Percentiles rank a stretch among this genome's conserved stretches.
Evolutionary conservation across 2,888 invertebrate genomes (phyloP).

Genomic region (Pristionchus arcanus): DNA sequence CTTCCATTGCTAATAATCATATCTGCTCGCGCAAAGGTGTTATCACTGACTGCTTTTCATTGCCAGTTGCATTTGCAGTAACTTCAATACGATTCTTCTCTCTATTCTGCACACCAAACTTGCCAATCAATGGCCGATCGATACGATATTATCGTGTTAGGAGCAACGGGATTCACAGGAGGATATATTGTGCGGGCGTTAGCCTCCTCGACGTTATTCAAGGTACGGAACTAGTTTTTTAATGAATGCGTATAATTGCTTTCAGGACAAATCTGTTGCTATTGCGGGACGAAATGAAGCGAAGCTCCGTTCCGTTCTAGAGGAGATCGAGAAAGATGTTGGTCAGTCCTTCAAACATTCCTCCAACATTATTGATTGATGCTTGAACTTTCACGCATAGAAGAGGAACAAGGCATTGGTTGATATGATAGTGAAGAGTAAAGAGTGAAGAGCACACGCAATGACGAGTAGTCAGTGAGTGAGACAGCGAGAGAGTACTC

Average conservation of each 20-base stretch:
- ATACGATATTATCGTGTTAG: conserved; percentile 90
- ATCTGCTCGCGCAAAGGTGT: not conserved
- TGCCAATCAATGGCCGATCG: conserved; percentile 32
- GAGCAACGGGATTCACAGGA: conserved; percentile 95
- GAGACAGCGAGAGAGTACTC: no score
- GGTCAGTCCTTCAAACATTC: conserved; percentile 78
- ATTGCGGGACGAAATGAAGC: conserved; percentile 88
- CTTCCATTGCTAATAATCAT: not conserved
- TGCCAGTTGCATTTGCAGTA: no score
- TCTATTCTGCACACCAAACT: not conserved
- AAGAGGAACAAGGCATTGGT: not conserved
- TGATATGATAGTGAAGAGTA: not conserved
- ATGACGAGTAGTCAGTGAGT: not conserved
- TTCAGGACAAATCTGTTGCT: conserved; percentile 87
- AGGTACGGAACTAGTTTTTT: conserved; percentile 35
- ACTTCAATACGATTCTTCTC: not conserved
- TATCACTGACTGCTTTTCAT: no score
- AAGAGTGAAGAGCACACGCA: not conserved
- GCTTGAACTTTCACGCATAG: not conserved
- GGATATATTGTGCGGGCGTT: conserved; percentile 87
- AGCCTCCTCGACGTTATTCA: conserved; percentile 76
- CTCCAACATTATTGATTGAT: no score
- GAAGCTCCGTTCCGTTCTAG: conserved; percentile 83
- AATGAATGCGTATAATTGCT: not conserved
- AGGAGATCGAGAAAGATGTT: conserved; percentile 80